Conservation (phyloP, 2,797 vertebrate species). For the Morelia viridis region DNA sequence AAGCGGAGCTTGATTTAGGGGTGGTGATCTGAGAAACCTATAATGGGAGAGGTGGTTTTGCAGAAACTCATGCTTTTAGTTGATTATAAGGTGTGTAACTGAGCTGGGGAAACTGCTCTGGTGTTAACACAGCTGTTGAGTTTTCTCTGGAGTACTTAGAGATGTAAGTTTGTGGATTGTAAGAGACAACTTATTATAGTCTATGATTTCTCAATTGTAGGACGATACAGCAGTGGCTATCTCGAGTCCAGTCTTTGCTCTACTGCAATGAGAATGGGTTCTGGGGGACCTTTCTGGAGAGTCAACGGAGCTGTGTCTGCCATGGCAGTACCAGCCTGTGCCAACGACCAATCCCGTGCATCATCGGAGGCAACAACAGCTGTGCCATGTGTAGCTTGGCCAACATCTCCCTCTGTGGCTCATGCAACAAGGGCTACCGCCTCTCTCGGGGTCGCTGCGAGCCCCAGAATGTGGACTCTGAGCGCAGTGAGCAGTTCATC, state of each 20-base stretch:
- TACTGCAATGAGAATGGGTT: constrained; percentile 99
- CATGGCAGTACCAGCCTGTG: constrained; percentile 92
- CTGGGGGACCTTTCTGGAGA: constrained; percentile 98
- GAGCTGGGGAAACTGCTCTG: not conserved
- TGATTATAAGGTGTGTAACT: not conserved
- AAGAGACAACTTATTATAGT: not conserved
- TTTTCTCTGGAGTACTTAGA: not conserved
- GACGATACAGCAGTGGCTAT: constrained; percentile 98
- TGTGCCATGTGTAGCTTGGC: constrained; percentile 99
- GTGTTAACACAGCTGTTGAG: not conserved
- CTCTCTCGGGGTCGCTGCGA: constrained; percentile 96
- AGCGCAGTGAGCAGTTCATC: constrained; percentile 98
- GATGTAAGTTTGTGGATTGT: not conserved
- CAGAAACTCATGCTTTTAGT: not conserved
- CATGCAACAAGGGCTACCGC: constrained; percentile 99
- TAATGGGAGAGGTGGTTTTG: not conserved
- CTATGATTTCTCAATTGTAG: constrained; percentile 69
- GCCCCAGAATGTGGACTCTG: constrained; percentile 98
- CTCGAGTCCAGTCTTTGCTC: constrained; percentile 95
- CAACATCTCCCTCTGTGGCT: constrained; percentile 98
- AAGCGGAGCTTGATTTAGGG: not conserved
- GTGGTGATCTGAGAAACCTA: not conserved
- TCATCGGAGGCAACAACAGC: constrained; percentile 98
- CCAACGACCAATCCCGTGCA: constrained; percentile 95
- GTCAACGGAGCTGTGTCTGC: constrained; percentile 94